These are phyloP conservation scores for Laticauda colubrina DNA, from an alignment of 2,113 vertebrate species.

Conservation along the genomic window DNA sequence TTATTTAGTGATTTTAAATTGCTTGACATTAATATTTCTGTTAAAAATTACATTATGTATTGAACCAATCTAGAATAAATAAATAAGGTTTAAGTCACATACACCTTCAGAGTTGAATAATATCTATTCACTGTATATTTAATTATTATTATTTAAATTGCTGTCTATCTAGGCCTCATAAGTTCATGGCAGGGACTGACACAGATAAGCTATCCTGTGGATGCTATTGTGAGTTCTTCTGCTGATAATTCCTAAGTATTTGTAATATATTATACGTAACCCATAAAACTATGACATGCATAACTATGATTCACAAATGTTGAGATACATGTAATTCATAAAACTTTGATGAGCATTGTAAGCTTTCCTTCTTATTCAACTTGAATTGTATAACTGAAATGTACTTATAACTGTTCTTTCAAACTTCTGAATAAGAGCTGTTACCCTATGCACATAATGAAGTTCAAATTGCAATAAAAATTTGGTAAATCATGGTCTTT, in stretches of 20 bases:
- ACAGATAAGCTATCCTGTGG: not conserved
- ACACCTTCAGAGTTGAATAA: not conserved
- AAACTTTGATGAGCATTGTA: not conserved
- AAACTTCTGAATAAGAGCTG: not conserved
- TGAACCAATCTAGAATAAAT: not conserved
- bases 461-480: not conserved
- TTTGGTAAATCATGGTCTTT: not conserved
- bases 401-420: not conserved
- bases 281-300: not conserved
- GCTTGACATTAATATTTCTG: not conserved
- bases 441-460: not conserved
- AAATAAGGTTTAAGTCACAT: not conserved
- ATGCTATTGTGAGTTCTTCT: not conserved
- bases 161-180: not conserved
- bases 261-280: not conserved
- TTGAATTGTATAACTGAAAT: not conserved
- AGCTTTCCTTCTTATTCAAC: not conserved
- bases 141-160: not conserved
- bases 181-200: not conserved
- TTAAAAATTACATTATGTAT: not conserved
- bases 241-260: not conserved
- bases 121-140: not conserved
- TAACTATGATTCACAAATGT: not conserved
- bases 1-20: not conserved
- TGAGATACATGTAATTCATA: not conserved